Evolutionary conservation across 2,888 invertebrate species (phyloP).

Genomic region (Cephus nigrinus): DNA sequence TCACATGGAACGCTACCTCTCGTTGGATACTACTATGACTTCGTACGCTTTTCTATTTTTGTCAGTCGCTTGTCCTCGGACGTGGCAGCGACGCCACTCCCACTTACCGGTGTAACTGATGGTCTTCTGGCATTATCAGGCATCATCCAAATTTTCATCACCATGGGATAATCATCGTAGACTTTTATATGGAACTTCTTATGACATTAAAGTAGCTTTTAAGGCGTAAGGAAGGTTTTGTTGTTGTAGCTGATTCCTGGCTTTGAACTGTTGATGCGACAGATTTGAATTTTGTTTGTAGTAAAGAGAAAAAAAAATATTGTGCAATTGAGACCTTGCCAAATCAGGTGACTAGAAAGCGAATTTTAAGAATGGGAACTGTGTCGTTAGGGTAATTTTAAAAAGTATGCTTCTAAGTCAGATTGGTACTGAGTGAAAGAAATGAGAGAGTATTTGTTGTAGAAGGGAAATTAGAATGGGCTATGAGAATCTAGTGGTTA

Average conservation of each 20-base stretch:
- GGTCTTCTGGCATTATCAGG: background rate
- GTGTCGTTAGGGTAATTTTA: background rate
- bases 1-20: conserved; percentile 30
- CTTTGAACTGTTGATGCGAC: background rate
- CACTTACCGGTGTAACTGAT: conserved; percentile 2
- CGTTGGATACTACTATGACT: conserved; percentile 26
- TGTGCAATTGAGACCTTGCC: background rate
- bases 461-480: background rate
- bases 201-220: background rate
- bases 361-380: background rate
- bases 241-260: background rate
- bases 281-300: background rate
- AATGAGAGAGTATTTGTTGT: background rate
- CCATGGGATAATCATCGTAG: background rate
- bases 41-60: conserved; percentile 44
- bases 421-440: background rate
- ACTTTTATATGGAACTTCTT: background rate
- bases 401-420: background rate
- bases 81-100: background rate
- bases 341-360: background rate
- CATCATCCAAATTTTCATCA: background rate
- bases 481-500: background rate
- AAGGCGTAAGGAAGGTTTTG: background rate
- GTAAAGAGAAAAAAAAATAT: background rate
- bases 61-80: conserved; percentile 14